Percentiles rank a stretch among this genome's conserved stretches.
Conservation (phyloP, 2,113 vertebrate species). For the Xiphophorus hellerii region DNA sequence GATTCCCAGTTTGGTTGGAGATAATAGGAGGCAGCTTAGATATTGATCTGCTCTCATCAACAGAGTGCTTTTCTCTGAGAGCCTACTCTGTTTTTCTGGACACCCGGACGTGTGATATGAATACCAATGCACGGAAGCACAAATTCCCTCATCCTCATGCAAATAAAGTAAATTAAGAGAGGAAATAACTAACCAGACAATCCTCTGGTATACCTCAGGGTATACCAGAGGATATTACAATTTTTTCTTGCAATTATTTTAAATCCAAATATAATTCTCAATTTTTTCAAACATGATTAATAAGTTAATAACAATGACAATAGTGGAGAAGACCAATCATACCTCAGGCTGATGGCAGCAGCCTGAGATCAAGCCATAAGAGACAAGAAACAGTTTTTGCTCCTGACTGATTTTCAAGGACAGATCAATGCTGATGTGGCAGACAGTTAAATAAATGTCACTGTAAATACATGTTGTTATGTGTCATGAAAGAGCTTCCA, state of each 20-base stretch:
- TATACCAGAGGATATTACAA: conserved; percentile 1
- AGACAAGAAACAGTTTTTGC: background rate
- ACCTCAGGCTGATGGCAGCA: background rate
- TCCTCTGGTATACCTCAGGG: too few species aligned
- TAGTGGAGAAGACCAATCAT: background rate
- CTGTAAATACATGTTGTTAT: conserved; percentile 7
- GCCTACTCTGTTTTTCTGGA: conserved; percentile 44
- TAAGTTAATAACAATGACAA: conserved; percentile 9
- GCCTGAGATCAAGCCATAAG: background rate
- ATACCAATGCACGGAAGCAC: conserved; percentile 48
- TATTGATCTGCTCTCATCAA: conserved; percentile 74
- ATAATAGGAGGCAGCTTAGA: conserved; percentile 65
- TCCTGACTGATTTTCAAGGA: conserved; percentile 30
- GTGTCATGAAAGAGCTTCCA: background rate
- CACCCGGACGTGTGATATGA: conserved; percentile 44
- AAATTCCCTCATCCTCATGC: conserved; percentile 33
- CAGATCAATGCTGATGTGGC: conserved; percentile 28
- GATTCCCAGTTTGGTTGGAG: conserved; percentile 54
- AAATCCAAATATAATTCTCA: background rate
- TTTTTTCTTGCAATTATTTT: conserved; percentile 6
- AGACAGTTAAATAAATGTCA: conserved; percentile 31
- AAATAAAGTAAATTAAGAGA: conserved; percentile 45
- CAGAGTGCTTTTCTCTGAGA: conserved; percentile 59
- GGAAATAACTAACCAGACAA: conserved; percentile 24
- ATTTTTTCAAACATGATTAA: conserved; percentile 4